Evolutionary conservation across 2,888 invertebrate genomes (phyloP).

Genomic region (Chrysolina oricalcia): DNA sequence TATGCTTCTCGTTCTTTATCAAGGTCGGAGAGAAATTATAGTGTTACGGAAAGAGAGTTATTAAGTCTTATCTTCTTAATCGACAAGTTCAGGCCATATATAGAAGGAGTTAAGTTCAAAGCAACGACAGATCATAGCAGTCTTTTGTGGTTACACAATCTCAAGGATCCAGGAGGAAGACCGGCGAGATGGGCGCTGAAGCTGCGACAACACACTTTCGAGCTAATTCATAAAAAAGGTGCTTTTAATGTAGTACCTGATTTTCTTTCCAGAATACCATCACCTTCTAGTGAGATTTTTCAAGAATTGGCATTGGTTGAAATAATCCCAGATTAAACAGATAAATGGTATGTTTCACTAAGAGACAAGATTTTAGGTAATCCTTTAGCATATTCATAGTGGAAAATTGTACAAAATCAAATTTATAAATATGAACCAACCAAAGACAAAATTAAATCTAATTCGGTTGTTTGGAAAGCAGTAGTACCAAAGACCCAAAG

Average conservation of each 20-base stretch:
- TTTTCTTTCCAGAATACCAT: constrained; percentile 35
- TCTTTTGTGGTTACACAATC: constrained; percentile 52
- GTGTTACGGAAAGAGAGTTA: constrained; percentile 57
- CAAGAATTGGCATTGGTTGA: too few species aligned
- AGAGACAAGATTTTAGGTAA: too few species aligned
- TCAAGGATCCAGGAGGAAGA: constrained; percentile 54
- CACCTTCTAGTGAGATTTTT: not conserved
- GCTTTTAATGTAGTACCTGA: constrained; percentile 53
- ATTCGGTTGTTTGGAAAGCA: constrained; percentile 42
- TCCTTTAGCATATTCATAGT: too few species aligned
- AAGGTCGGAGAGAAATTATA: constrained; percentile 55
- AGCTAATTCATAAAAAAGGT: constrained; percentile 53
- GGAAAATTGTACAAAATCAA: too few species aligned
- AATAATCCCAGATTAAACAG: not conserved
- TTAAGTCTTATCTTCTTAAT: constrained; percentile 34
- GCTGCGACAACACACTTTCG: constrained; percentile 37
- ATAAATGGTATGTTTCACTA: not conserved
- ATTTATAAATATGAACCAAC: too few species aligned
- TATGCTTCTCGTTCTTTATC: constrained; percentile 57
- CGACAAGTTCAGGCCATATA: constrained; percentile 52
- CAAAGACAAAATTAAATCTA: too few species aligned
- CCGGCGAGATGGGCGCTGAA: constrained; percentile 54
- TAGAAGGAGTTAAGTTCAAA: constrained; percentile 52
- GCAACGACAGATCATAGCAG: constrained; percentile 57
- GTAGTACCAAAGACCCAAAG: constrained; percentile 51